Conservation (phyloP, 2,888 invertebrate species). For the Cabera pusaria region DNA sequence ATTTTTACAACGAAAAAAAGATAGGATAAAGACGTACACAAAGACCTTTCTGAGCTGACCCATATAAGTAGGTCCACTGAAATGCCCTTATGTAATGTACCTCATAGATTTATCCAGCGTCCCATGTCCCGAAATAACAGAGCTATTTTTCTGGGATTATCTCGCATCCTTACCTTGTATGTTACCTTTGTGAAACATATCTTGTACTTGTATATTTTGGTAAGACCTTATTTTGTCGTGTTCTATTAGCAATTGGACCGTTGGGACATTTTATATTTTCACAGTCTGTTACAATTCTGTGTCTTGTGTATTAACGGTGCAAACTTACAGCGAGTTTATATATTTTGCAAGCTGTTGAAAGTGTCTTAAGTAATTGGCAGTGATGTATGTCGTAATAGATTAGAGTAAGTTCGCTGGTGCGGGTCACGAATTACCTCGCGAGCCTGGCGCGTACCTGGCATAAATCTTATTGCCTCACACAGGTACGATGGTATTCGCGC, state of each 20-base stretch:
- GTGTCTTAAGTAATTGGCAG: conserved; percentile 28
- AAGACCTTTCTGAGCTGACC: too few relatives aligned
- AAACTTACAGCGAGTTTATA: too few relatives aligned
- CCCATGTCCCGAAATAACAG: conserved; percentile 11
- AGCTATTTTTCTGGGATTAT: conserved; percentile 9
- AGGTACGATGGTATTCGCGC: conserved; percentile 23
- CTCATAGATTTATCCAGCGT: conserved; percentile 4
- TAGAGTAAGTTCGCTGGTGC: conserved; percentile 47
- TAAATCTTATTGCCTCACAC: conserved; percentile 47
- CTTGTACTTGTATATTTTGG: neutral
- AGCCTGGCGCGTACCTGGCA: conserved; percentile 47
- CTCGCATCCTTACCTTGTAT: conserved; percentile 3
- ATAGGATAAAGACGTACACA: too few relatives aligned
- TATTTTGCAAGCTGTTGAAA: conserved; percentile 20
- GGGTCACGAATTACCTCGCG: conserved; percentile 51
- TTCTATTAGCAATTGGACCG: too few relatives aligned
- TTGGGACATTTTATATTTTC: too few relatives aligned
- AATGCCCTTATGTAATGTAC: too few relatives aligned
- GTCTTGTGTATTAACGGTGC: too few relatives aligned
- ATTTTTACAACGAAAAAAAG: too few relatives aligned
- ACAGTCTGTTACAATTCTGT: too few relatives aligned
- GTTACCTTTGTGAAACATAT: neutral
- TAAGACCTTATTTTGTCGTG: too few relatives aligned
- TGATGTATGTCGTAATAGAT: conserved; percentile 48
- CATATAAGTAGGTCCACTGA: too few relatives aligned